Base-by-base conservation (phyloP, 2,797 vertebrate genomes). In the Hapalemur alaotrensis region DNA sequence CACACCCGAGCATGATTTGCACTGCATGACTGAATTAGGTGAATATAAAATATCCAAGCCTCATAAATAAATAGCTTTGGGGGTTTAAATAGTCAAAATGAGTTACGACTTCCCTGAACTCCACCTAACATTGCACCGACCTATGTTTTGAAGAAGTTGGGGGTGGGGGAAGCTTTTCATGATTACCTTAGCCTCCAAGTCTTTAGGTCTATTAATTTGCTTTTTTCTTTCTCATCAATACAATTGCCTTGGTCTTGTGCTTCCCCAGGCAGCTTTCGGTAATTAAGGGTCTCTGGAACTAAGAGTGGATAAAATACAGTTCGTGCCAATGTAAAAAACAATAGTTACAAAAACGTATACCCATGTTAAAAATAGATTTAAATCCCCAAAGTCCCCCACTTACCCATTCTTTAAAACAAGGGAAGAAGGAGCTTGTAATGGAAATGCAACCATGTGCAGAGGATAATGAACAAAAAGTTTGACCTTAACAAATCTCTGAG, bases 231-330 rank as follows among this genome's bases (percentile, higher is more conserved):
- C 69, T 91, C 69, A 61, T 93, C 73, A 63, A 54, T 61, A 83
- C 30, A 87, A 81, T 46, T 43, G 30, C 28, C 50, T 70, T 48
- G 38, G 57, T 73, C 65, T 61, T 48, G 48, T 7, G 32, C 59
- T 91, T 92, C n/a, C 30, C 65, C 61, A 12, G 12, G 59, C n/a
- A 84, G n/a, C 52, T 91, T 97, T 18, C 79, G 76, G 35, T 93
- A 70, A 86, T 83, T 70, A 79, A 89, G 46, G 12, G 23, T 80
- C 69, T 95, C 50, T 78, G 61, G 30, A 89, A 67, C 46, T 43
- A 48, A 75, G 38, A 79, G 35, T 32, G 18, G 50, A 38, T 35
- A 81, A 61, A 89, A 87, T 7, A 76, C 46, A 54, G 48, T 23
- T 28, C 57, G 15, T 52, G 12, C 10, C 46, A 25, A 15, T 20